Base-by-base conservation (phyloP, 2,113 vertebrate genomes). In the Pygoscelis adeliae region DNA sequence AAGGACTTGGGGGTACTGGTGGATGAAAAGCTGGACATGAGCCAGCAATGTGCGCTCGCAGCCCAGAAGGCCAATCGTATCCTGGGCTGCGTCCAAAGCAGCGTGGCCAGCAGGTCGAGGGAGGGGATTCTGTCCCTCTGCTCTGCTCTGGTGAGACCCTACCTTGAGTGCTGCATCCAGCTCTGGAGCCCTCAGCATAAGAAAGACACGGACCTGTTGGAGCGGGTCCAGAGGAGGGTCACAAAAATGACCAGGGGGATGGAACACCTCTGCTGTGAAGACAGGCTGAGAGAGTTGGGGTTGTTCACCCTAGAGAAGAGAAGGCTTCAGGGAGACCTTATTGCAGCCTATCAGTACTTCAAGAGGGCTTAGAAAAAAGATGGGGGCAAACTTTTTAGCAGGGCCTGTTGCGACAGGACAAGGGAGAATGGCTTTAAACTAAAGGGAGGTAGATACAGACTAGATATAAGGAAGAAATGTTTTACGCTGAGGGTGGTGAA, bases 31-130 rank as follows among this genome's bases (percentile, higher is more conserved):
- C 13, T 30, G 18, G 62, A 30, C 40, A 15, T 3, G 9, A 61
- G 3, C n/a, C 4, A 6, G 26, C 38, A 42, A 20, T 29, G 26
- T 42, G 38, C 0, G 8, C 18, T 29, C 0, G 3, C 61, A 63
- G 26, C 17, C 38, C 61, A 62, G 17, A 30, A 29, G 13, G 61
- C 8, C 4, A 3, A 13, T 12, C 0, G 0, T 29, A 0, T 5
- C 26, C 2, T 40, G 27, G 27, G 40, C 40, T 44, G 32, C 47
- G 20, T 36, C 34, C 1, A 3, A 2, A 70, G 47, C 5, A 50
- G 25, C 4, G 3, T 27, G 67, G 1, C 2, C 67, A 70, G 47
- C 25, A 20, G 46, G 67, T 4, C 17, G 5, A 70, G 34, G 34
- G 67, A 50, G 46, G 25, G 9, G 67, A 20, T 29, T 50, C 1